Conservation (phyloP, 2,797 vertebrate species). For the Thripadectes ignobilis region DNA sequence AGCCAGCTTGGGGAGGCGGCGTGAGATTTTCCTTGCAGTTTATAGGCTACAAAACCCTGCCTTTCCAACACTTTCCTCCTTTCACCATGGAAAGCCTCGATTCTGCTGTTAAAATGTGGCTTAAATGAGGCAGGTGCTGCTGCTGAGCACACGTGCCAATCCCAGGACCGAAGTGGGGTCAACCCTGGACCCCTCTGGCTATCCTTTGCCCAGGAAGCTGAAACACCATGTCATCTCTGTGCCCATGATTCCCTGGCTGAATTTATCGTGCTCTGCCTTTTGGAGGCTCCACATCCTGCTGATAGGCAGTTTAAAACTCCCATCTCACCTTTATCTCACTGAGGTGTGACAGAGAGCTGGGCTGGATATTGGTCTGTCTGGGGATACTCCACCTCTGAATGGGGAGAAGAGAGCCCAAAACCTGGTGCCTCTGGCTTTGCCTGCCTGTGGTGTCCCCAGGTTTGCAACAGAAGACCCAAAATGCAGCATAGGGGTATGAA, state of each 20-base stretch:
- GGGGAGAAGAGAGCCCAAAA: not conserved
- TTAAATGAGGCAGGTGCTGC: not conserved
- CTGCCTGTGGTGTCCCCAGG: fast-evolving
- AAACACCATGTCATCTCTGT: not conserved
- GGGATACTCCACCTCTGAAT: not conserved
- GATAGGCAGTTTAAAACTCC: conserved; percentile 45
- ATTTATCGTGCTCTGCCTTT: conserved; percentile 46
- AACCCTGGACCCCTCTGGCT: not conserved
- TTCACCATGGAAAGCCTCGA: fast-evolving
- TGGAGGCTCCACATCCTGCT: not conserved
- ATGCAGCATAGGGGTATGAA: not conserved
- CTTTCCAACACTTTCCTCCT: not conserved
- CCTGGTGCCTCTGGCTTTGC: not conserved
- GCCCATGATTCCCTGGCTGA: conserved; percentile 35
- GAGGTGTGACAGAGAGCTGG: not conserved
- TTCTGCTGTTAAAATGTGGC: not conserved
- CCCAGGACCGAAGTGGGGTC: not conserved
- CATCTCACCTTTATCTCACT: not conserved
- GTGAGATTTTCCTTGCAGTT: not conserved
- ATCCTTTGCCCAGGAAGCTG: not conserved
- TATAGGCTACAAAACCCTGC: not conserved
- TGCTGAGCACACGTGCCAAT: not conserved
- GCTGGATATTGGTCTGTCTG: not conserved
- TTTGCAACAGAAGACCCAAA: not conserved
- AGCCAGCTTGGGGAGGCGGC: not conserved